phyloP scores from a whole-genome alignment of 2,888 invertebrate genomes.

The Elysia crispata region DNA sequence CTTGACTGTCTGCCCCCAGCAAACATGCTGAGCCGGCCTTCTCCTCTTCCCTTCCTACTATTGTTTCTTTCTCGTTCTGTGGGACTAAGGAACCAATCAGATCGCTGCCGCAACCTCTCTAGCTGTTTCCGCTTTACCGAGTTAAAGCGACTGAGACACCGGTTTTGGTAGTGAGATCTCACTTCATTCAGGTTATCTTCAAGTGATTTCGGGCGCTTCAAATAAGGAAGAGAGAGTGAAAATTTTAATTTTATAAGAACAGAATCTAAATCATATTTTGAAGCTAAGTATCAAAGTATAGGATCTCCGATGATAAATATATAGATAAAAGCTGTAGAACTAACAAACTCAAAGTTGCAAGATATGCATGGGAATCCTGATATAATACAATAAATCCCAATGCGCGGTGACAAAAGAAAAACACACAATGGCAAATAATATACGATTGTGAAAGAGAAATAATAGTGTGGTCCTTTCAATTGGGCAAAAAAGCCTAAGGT shows the following conservation, averaged over 20 bases:
- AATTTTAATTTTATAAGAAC: too few relatives aligned
- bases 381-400: too few relatives aligned
- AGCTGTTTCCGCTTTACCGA: constrained; percentile 86
- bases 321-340: too few relatives aligned
- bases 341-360: too few relatives aligned
- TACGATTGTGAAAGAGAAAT: too few relatives aligned
- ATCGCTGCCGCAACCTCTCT: constrained; percentile 96
- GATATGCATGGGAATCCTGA: too few relatives aligned
- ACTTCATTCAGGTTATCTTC: constrained; percentile 72
- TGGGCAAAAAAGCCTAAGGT: too few relatives aligned
- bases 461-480: too few relatives aligned
- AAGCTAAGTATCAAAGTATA: too few relatives aligned
- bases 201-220: constrained; percentile 72
- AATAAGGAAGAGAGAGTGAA: constrained; percentile 40
- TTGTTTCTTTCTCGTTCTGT: constrained; percentile 77
- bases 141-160: constrained; percentile 75
- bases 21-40: constrained; percentile 30
- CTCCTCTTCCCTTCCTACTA: constrained; percentile 40
- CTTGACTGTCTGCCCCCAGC: constrained; percentile 16
- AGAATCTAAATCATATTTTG: neutral
- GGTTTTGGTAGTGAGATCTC: constrained; percentile 60
- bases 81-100: constrained; percentile 91
- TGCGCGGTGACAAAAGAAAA: too few relatives aligned
- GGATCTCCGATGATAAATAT: too few relatives aligned
- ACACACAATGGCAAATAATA: too few relatives aligned